phyloP scores from a whole-genome alignment of 2,888 invertebrate genomes.

The Parnassius apollo region DNA sequence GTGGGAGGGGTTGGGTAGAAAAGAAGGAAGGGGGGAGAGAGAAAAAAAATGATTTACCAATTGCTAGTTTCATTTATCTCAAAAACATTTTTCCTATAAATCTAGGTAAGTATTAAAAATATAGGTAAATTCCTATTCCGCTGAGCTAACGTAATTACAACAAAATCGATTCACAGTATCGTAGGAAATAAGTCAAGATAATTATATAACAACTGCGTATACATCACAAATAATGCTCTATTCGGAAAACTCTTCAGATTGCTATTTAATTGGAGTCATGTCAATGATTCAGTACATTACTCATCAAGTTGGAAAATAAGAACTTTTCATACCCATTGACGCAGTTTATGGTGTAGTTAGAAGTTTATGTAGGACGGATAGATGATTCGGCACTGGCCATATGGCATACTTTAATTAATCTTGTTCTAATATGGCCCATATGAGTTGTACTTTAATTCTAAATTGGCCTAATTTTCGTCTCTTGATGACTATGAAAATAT shows the following conservation, averaged over 20 bases:
- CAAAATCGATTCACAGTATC: slow-evolving; percentile 21
- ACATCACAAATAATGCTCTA: background rate
- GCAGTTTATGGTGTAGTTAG: slow-evolving; percentile 19
- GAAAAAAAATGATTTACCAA: no score
- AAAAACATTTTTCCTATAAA: slow-evolving; percentile 8
- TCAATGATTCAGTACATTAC: slow-evolving; percentile 23
- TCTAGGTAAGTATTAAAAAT: background rate
- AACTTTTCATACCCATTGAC: slow-evolving; percentile 23
- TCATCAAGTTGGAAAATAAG: slow-evolving; percentile 15
- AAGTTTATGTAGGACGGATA: slow-evolving; percentile 17
- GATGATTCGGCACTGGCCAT: slow-evolving; percentile 19
- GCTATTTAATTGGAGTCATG: slow-evolving; percentile 4
- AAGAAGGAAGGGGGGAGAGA: no score
- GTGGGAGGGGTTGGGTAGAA: no score
- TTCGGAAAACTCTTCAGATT: slow-evolving; percentile 18
- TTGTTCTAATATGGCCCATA: slow-evolving; percentile 7
- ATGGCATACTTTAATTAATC: slow-evolving; percentile 20
- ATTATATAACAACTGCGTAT: slow-evolving; percentile 11
- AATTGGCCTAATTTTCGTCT: slow-evolving; percentile 8
- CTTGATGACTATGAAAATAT: background rate
- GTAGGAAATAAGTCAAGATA: slow-evolving; percentile 19
- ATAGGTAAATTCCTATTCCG: background rate
- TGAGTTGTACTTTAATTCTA: slow-evolving; percentile 2
- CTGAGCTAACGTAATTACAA: slow-evolving; percentile 10
- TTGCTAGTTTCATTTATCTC: background rate